phyloP scores from a whole-genome alignment of 2,797 vertebrate genomes.

The Graptemys geographica region DNA sequence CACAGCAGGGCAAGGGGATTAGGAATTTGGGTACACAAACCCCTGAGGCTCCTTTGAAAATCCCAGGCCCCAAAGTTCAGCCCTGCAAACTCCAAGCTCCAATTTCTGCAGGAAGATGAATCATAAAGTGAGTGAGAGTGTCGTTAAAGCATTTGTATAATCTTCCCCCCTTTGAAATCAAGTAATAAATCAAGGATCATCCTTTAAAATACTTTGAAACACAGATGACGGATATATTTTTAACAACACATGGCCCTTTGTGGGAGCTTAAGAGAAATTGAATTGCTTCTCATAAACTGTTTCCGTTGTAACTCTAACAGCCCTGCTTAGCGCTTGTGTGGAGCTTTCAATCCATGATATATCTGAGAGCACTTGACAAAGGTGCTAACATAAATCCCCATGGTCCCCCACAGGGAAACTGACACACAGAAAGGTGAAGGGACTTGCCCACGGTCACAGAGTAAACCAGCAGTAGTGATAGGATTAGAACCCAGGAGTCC shows the following conservation, averaged over 20 bases:
- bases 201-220: not conserved
- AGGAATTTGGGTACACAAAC: rapidly evolving
- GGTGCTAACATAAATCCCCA: rapidly evolving
- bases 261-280: not conserved
- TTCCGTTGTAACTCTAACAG: rapidly evolving
- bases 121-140: rapidly evolving
- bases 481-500: not conserved
- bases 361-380: not conserved
- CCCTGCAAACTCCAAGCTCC: rapidly evolving
- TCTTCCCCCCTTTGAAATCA: not conserved
- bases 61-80: rapidly evolving
- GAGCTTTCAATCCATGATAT: not conserved
- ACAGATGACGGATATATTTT: rapidly evolving
- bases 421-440: not conserved
- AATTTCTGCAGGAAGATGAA: not conserved
- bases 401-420: not conserved
- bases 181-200: not conserved
- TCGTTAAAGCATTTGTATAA: rapidly evolving
- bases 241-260: not conserved
- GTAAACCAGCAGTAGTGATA: not conserved
- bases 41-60: not conserved
- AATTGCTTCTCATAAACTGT: not conserved
- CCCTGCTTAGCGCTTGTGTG: rapidly evolving
- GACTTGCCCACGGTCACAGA: rapidly evolving
- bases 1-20: rapidly evolving